A percentile compares a stretch with the other conserved stretches of the same genome.
Conservation (phyloP, 2,888 invertebrate species). For the Anoplius nigerrimus region DNA sequence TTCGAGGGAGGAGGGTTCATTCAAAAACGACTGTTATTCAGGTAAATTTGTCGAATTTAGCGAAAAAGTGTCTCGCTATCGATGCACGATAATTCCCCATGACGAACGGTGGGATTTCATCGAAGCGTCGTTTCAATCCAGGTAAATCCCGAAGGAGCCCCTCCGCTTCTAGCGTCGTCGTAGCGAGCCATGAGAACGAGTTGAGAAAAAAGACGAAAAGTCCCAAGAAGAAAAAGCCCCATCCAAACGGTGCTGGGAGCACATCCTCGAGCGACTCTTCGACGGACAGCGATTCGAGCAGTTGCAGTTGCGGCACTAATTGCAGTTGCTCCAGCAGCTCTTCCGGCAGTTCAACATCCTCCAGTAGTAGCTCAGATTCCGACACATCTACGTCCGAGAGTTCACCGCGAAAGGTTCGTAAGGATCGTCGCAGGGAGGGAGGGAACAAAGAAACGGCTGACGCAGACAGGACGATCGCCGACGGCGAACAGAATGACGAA, state of each 20-base stretch:
- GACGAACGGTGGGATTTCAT: background rate
- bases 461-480: conserved; percentile 77
- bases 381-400: conserved; percentile 80
- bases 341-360: conserved; percentile 80
- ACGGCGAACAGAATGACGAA: conserved; percentile 69
- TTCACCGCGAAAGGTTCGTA: conserved; percentile 70
- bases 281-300: conserved; percentile 84
- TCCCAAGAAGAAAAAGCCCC: conserved; percentile 69
- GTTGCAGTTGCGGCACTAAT: conserved; percentile 89
- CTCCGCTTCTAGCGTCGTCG: conserved; percentile 59
- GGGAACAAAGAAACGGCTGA: conserved; percentile 67
- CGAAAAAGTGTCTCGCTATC: too few relatives aligned
- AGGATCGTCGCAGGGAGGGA: conserved; percentile 73
- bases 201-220: conserved; percentile 61
- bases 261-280: conserved; percentile 87
- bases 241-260: conserved; percentile 65
- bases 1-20: conserved; percentile 22
- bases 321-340: conserved; percentile 88
- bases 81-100: too few relatives aligned
- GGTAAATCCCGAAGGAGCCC: conserved; percentile 32
- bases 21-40: too few relatives aligned
- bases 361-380: conserved; percentile 79
- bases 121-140: conserved; percentile 4
- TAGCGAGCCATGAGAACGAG: conserved; percentile 42
- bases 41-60: too few relatives aligned